Base-by-base conservation (phyloP, 2,888 invertebrate genomes). In the Chamaedrilus cognettii region DNA sequence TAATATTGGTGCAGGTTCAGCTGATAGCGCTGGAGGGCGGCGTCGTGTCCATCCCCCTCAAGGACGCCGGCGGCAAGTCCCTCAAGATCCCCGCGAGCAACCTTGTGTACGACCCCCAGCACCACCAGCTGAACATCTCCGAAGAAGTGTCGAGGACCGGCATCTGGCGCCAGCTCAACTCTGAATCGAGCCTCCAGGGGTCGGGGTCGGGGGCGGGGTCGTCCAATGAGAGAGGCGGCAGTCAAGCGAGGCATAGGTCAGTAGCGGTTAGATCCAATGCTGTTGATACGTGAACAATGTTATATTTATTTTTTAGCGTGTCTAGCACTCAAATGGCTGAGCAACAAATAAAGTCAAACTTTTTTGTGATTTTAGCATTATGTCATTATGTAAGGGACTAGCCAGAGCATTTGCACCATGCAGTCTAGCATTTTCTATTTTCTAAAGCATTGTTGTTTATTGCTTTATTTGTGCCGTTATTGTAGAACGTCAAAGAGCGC, bases 91-190 rank as follows among this genome's bases (percentile, higher is more conserved):
- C 93, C 1, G 84, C 92, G 72, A 87, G 91, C 51, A 78, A 81
- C 62, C 78, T 85, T 68, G 71, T 71, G 0, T 71, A 74, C 34
- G 71, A 71, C 30, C 64, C 64, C 5, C 26, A 33, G 49, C 33
- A 50, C 32, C 73, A 77, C 55, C 66, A 75, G 49, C 74, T 80
- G 74, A 82, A 78, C 82, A 92, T 96, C 80, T 90, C 94, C 4
- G 95, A 96, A 82, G 96, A 96, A 51, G 91, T 96, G 65, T 91
- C 94, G 81, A 93, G 93, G 83, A 91, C 92, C 33, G 92, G 94
- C 35, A 91, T 96, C 79, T 97, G 96, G 96, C 92, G 70, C 31
- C 75, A 75, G 56, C 65, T 75, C 33, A 66, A 57, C 3, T 62
- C 62, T 7, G 63, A 75, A 73, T 56, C 64, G 72, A 34, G 68